Evolutionary conservation across 1,140 invertebrate species (phyloP).

Genomic region (Triops cancriformis): DNA sequence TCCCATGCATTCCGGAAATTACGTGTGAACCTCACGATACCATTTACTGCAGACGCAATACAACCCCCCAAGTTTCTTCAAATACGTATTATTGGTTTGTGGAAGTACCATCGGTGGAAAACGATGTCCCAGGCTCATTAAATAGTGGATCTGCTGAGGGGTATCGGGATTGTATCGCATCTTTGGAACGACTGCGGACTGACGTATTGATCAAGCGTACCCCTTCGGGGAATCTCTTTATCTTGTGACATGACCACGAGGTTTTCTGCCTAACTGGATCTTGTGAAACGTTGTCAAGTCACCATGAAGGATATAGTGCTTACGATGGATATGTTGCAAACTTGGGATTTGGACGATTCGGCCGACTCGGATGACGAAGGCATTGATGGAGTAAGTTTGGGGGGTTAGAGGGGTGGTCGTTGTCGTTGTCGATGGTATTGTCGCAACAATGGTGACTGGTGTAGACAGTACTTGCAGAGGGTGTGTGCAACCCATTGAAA

Average conservation of each 20-base stretch:
- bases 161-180: too few relatives aligned
- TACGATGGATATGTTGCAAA: constrained; percentile 10
- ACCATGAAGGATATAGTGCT: not conserved
- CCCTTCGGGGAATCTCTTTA: not conserved
- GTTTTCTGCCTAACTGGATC: not conserved
- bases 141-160: too few relatives aligned
- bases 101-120: too few relatives aligned
- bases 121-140: too few relatives aligned
- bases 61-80: too few relatives aligned
- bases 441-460: not conserved
- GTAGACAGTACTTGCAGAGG: not conserved
- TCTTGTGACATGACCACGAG: not conserved
- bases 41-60: too few relatives aligned
- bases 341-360: not conserved
- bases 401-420: too few relatives aligned
- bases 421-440: not conserved
- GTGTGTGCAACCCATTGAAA: not conserved
- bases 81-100: too few relatives aligned
- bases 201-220: too few relatives aligned
- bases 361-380: constrained; percentile 4
- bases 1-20: not conserved
- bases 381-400: constrained; percentile 3
- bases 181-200: too few relatives aligned
- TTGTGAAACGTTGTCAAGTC: not conserved
- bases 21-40: not conserved